Base-by-base conservation (phyloP, 2,797 vertebrate species). In the Phaenicophaeus curvirostris region DNA sequence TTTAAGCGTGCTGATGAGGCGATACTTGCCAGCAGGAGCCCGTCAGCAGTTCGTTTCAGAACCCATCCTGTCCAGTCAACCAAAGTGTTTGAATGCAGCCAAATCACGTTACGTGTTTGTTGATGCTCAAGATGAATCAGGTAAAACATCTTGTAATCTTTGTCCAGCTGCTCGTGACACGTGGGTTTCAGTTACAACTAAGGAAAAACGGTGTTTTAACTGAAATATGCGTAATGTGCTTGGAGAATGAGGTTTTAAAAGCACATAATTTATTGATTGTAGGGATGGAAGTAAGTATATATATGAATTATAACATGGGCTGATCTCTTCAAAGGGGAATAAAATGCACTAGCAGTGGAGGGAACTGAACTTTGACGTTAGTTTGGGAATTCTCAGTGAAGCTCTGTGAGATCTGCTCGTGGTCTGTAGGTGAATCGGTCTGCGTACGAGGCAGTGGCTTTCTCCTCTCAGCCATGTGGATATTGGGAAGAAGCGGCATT, bases 71-170 rank as follows among this genome's bases (percentile, higher is more conserved):
- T 97, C 96, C 96, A 90, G 88, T 94, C 96, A 97, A 97, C 98
- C 98, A 97, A 97, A 98, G 97, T 94, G 95, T 94, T 95, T 93
- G 88, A 93, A 86, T 89, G 85, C 95, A 97, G 94, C 96, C 97
- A 97, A 96, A 95, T 97, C 89, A 57, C 87, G 27, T 66, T 95
- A 33, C 94, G 0, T 96, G 68, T 93, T 96, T 96, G 87, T 95
- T 90, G 95, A 58, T 89, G 75, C 90, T 97, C 94, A 96, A 94
- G 90, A 75, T 80, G 65, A 96, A 85, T 97, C 95, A 97, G 96
- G 96, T 96, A 97, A 97, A 95, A 92, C 87, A 92, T n/a, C 61
- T 94, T 85, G 89, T 91, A 96, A 94, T 96, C 90, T 95, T 96
- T 91, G 80, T 96, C 95, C 94, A 95, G 95, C 92, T 96, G 92